These are phyloP conservation scores for Zoanthus gigantus DNA, from an alignment of 92 coral and sea anemone species.

Conservation along the genomic window DNA sequence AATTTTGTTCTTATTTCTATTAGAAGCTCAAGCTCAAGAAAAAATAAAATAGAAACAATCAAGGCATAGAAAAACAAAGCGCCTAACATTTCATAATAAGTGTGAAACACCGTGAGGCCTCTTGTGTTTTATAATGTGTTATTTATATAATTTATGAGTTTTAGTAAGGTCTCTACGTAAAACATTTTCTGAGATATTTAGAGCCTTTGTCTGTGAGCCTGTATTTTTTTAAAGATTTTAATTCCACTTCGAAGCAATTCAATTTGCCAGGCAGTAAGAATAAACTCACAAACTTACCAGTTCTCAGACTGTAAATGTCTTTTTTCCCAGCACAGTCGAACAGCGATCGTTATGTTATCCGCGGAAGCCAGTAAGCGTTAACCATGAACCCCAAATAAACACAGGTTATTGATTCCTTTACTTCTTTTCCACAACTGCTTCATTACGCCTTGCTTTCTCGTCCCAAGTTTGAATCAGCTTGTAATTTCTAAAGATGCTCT, in stretches of 20 bases:
- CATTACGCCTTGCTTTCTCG: constrained; percentile 6
- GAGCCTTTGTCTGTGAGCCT: too few relatives aligned
- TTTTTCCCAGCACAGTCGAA: constrained; percentile 10
- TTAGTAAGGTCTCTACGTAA: too few relatives aligned
- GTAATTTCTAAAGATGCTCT: constrained; percentile 4
- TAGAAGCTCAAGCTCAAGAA: too few relatives aligned
- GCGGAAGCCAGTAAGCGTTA: neutral
- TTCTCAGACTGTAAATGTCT: constrained; percentile 20
- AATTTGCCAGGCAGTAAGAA: neutral
- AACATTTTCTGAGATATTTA: too few relatives aligned
- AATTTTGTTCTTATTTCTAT: too few relatives aligned
- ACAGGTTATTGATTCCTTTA: neutral
- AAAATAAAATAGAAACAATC: too few relatives aligned
- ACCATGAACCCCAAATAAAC: constrained; percentile 15
- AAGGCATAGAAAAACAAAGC: too few relatives aligned
- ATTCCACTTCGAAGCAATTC: constrained; percentile 11
- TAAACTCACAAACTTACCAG: constrained; percentile 12
- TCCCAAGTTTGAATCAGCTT: neutral
- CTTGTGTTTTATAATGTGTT: too few relatives aligned
- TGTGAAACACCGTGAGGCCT: too few relatives aligned
- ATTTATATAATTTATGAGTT: too few relatives aligned
- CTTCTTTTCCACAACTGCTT: neutral
- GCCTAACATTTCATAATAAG: too few relatives aligned
- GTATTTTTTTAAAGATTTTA: neutral
- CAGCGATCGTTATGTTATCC: neutral